phyloP scores from a whole-genome alignment of 2,888 invertebrate species.

The Didymodactylos carnosus region DNA sequence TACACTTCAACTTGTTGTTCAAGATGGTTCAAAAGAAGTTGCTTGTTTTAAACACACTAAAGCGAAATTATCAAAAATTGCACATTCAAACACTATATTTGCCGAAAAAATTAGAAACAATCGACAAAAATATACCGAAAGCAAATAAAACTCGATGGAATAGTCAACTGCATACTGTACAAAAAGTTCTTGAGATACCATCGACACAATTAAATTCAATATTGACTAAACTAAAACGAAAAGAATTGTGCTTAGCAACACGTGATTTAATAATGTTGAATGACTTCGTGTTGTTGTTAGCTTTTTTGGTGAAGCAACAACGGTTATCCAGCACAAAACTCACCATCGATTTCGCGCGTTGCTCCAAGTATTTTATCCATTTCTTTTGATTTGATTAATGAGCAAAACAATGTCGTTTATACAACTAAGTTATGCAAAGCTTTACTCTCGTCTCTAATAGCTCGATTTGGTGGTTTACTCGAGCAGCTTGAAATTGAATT shows the following conservation, averaged over 20 bases:
- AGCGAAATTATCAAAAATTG: not conserved
- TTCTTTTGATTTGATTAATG: no score
- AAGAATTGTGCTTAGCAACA: not conserved
- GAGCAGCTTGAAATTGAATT: no score
- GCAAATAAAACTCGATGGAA: not conserved
- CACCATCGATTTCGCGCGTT: not conserved
- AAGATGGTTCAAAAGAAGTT: not conserved
- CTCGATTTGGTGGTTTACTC: no score
- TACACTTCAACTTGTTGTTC: constrained; percentile 1
- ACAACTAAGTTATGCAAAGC: no score
- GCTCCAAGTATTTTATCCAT: no score
- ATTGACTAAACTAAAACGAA: not conserved
- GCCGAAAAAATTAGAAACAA: not conserved
- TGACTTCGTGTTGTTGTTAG: not conserved
- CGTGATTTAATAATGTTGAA: not conserved
- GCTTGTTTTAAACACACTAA: not conserved
- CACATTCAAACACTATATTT: not conserved
- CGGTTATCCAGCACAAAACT: not conserved
- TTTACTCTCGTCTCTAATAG: no score
- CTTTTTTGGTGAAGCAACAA: not conserved
- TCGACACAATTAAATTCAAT: not conserved
- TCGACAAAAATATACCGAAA: not conserved
- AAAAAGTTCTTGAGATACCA: not conserved
- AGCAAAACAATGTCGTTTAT: no score
- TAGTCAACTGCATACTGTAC: not conserved